phyloP scores from a whole-genome alignment of 1,140 invertebrate genomes.

The Cydia amplana region DNA sequence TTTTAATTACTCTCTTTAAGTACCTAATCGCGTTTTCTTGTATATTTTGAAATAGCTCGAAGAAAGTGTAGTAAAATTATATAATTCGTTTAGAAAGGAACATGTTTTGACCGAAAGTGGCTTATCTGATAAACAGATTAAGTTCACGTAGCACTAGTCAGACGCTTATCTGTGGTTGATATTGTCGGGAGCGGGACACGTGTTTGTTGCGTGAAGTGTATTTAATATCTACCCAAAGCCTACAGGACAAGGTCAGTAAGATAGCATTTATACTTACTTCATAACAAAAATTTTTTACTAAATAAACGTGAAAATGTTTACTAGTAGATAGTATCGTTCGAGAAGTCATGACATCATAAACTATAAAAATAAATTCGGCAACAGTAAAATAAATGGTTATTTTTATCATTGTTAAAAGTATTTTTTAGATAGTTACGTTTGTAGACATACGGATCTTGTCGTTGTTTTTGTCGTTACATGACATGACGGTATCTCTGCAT shows the following conservation, averaged over 20 bases:
- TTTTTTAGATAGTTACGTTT: not conserved
- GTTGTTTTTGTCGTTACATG: too few relatives aligned
- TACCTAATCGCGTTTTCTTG: not conserved
- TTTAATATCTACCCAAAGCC: not conserved
- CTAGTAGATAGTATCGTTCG: not conserved
- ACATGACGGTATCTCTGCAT: too few relatives aligned
- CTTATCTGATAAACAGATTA: slow-evolving; percentile 11
- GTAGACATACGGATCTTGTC: not conserved
- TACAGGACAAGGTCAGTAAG: not conserved
- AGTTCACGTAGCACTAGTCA: not conserved
- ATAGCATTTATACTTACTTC: slow-evolving; percentile 7
- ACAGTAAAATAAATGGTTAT: not conserved
- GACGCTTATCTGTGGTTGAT: slow-evolving; percentile 12
- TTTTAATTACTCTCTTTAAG: slow-evolving; percentile 18
- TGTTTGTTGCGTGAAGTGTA: slow-evolving; percentile 1
- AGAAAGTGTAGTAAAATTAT: not conserved
- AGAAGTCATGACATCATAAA: not conserved
- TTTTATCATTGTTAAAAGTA: not conserved
- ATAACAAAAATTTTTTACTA: slow-evolving; percentile 8
- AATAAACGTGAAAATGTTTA: slow-evolving; percentile 23
- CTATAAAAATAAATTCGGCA: not conserved
- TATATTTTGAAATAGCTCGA: not conserved
- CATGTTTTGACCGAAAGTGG: not conserved
- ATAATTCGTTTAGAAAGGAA: not conserved
- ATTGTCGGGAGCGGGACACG: not conserved